Evolutionary conservation across 2,797 vertebrate species (phyloP), one percentile per base, ranked within the genome.

Genomic region (Thalassophryne amazonica): DNA sequence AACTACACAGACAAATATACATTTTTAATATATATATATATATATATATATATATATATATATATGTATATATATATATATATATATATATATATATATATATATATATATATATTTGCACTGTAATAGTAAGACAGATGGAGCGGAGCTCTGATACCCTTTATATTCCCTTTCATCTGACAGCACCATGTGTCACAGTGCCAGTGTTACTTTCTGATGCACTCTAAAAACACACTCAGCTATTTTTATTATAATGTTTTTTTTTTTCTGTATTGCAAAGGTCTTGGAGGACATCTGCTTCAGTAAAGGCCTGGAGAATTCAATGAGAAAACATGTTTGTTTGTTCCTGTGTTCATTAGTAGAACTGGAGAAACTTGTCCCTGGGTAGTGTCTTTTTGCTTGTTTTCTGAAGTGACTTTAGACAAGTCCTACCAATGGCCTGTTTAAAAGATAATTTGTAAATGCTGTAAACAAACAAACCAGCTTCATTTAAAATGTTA

Each of bases 381-480:
- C 68, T 64, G 81, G 86, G 81, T 81, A 71, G 45, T 29, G 49
- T 33, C 42, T 61, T 72, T 72, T 55, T 41, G 41, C 59, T 61
- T 53, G 74, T 81, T 88, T 88, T 36, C 77, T 88, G 85, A 80
- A 86, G 59, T 71, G 72, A 75, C 76, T 85, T 85, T 55, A 80
- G 69, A 82, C 73, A 80, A 79, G 33, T 71, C 80, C 60, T 55
- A 73, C 65, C 72, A 71, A 54, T 78, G 70, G 66, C 64, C 83
- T 86, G 75, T 84, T 84, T 88, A 83, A 88, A 86, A 86, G 76
- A 89, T 87, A n/a, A 85, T 89, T 88, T 88, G 85, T 87, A 77
- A 82, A 82, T 73, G 64, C 63, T 85, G 75, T 78, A 59, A 62
- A 78, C 67, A 85, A 87, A 88, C 83, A 85, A 84, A 79, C 64